A percentile compares a stretch with the other conserved stretches of the same genome.
phyloP scores from a whole-genome alignment of 2,113 vertebrate species.

The Malurus alboscapulatus region DNA sequence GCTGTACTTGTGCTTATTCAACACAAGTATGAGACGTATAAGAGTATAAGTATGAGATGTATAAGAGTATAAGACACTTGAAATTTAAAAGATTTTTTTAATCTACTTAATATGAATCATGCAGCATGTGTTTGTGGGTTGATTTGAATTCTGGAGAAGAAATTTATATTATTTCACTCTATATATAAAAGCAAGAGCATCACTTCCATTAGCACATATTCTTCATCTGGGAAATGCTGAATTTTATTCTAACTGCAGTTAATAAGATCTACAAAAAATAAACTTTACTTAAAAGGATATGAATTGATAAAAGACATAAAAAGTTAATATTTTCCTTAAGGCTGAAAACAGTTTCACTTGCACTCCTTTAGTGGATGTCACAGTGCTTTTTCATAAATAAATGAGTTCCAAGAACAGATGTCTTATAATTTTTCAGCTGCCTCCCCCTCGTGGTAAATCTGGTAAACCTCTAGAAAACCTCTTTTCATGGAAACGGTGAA shows the following conservation, averaged over 20 bases:
- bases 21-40: not conserved
- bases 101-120: not conserved
- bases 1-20: not conserved
- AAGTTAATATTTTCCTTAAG: not conserved
- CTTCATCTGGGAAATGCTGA: not conserved
- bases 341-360: not conserved
- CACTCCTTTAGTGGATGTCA: not conserved
- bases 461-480: not conserved
- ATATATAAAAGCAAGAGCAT: not conserved
- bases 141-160: not conserved
- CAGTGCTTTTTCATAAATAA: not conserved
- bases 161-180: not conserved
- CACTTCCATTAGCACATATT: not conserved
- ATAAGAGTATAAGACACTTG: not conserved
- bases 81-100: not conserved
- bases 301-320: not conserved
- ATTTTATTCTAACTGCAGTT: not conserved
- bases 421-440: slow-evolving; percentile 42
- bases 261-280: not conserved
- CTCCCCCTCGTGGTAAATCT: slow-evolving; percentile 44
- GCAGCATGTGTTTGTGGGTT: not conserved
- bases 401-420: not conserved
- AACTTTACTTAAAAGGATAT: not conserved
- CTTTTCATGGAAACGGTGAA: not conserved
- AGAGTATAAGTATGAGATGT: not conserved